Conservation (phyloP, 2,113 vertebrate species). For the Chaetops frenatus region DNA sequence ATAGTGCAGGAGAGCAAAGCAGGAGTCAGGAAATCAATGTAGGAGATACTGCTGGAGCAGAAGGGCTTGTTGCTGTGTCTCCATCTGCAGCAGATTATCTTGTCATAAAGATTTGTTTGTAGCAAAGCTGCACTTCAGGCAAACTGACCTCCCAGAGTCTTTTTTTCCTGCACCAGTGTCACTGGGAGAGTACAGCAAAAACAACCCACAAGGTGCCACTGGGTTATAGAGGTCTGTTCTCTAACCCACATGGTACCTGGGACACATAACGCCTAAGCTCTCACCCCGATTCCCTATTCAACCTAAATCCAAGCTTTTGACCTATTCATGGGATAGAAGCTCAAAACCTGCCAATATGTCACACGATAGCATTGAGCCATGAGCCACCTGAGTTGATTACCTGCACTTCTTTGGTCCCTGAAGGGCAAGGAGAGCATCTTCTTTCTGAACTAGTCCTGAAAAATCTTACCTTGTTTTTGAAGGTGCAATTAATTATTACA, state of each 20-base stretch:
- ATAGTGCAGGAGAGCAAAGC: not conserved
- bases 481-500: not conserved
- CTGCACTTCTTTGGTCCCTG: not conserved
- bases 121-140: not conserved
- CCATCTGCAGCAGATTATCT: not conserved
- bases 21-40: not conserved
- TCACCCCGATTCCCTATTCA: fast-evolving
- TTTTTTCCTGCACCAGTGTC: not conserved
- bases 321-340: not conserved
- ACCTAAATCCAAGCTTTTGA: not conserved
- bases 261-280: not conserved
- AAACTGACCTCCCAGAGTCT: not conserved
- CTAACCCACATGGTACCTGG: not conserved
- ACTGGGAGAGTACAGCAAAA: not conserved
- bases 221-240: not conserved
- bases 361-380: not conserved
- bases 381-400: not conserved
- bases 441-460: not conserved
- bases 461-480: not conserved
- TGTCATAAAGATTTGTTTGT: not conserved
- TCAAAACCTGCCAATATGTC: not conserved
- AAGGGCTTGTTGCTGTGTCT: not conserved
- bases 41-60: not conserved
- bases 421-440: not conserved
- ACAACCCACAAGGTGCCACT: not conserved